phyloP scores from a whole-genome alignment of 2,797 vertebrate genomes.

The Leptoclinus maculatus region DNA sequence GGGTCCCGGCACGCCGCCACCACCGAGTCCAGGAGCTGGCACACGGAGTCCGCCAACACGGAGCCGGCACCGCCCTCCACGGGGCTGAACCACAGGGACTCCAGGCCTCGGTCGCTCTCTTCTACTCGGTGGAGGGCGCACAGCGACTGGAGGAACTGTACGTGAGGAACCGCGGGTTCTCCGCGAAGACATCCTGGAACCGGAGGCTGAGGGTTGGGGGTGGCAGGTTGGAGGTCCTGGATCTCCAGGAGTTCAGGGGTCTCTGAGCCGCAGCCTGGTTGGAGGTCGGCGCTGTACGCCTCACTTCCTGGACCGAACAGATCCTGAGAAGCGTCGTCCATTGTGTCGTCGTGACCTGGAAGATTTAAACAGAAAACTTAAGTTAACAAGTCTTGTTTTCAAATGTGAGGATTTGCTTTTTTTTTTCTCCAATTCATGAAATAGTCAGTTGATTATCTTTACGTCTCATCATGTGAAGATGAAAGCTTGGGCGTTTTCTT shows the following conservation, averaged over 20 bases:
- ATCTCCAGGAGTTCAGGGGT: constrained; percentile 35
- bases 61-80: constrained; percentile 67
- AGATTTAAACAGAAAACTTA: background rate
- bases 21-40: constrained; percentile 85
- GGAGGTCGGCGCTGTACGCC: constrained; percentile 65
- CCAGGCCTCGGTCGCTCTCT: constrained; percentile 50
- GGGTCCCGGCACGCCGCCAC: constrained; percentile 78
- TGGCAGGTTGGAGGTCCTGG: background rate
- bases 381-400: background rate
- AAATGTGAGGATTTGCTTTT: too few relatives aligned
- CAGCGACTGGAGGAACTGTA: constrained; percentile 88
- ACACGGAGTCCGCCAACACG: constrained; percentile 83
- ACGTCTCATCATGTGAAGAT: too few relatives aligned
- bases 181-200: background rate
- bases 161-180: constrained; percentile 70
- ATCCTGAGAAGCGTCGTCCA: constrained; percentile 67
- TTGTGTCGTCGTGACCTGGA: constrained; percentile 47
- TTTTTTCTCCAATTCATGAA: too few relatives aligned
- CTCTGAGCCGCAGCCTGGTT: constrained; percentile 82
- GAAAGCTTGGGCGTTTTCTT: too few relatives aligned
- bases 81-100: constrained; percentile 69
- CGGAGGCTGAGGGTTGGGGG: fast-evolving
- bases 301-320: constrained; percentile 55
- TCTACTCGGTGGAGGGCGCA: constrained; percentile 81
- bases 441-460: too few relatives aligned